Conservation (phyloP, 2,888 invertebrate genomes). For the Gymnoscelis rufifasciata region DNA sequence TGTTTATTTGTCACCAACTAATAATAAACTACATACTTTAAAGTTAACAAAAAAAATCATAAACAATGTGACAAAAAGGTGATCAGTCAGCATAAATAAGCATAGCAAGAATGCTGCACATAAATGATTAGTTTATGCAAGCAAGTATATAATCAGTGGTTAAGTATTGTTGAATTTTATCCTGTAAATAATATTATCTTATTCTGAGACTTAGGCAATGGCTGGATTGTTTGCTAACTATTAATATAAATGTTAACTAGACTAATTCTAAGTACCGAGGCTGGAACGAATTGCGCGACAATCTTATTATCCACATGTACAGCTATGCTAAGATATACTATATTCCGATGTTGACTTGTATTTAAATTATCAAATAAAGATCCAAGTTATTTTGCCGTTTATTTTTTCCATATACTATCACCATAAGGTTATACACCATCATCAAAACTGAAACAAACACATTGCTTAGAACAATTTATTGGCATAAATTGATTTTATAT, state of each 20-base stretch:
- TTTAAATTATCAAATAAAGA: slow-evolving; percentile 10
- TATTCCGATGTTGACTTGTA: slow-evolving; percentile 5
- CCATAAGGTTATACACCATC: too few species aligned
- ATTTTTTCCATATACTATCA: not conserved
- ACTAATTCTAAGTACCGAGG: not conserved
- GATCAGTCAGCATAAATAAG: too few species aligned
- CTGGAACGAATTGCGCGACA: slow-evolving; percentile 22
- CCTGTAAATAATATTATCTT: slow-evolving; percentile 1
- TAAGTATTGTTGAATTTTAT: too few species aligned
- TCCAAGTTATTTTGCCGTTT: not conserved
- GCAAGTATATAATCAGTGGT: not conserved
- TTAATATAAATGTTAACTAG: not conserved
- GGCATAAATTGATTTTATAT: slow-evolving; percentile 70
- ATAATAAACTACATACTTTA: too few species aligned
- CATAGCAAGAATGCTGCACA: not conserved
- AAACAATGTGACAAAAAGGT: too few species aligned
- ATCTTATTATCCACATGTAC: not conserved
- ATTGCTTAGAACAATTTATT: slow-evolving; percentile 54
- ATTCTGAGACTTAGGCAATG: not conserved
- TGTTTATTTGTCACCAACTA: too few species aligned
- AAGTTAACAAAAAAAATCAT: too few species aligned
- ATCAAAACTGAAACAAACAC: slow-evolving; percentile 24
- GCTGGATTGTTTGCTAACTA: not conserved
- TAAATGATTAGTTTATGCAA: not conserved
- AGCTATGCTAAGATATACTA: not conserved